These are phyloP conservation scores for Neomonachus schauinslandi DNA, from an alignment of 2,113 vertebrate species.

Conservation along the genomic window DNA sequence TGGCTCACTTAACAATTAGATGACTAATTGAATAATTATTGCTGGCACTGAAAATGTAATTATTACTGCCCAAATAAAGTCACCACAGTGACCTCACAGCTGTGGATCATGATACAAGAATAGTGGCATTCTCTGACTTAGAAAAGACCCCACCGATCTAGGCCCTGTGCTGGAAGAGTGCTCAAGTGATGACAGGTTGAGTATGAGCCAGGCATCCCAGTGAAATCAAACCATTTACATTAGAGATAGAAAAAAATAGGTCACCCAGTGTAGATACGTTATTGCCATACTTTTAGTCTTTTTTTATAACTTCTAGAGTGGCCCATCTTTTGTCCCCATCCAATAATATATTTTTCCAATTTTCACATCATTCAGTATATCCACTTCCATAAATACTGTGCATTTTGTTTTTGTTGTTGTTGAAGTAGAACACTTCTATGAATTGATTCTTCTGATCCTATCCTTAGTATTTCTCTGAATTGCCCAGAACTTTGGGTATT, in stretches of 20 bases:
- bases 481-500: neutral
- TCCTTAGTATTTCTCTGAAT: neutral
- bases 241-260: neutral
- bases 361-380: neutral
- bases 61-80: neutral
- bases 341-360: neutral
- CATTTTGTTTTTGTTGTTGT: neutral
- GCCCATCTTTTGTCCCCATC: neutral
- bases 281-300: neutral
- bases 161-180: neutral
- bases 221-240: neutral
- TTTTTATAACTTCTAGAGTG: neutral
- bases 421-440: neutral
- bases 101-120: neutral
- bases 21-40: slow-evolving; percentile 37
- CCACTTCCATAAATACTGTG: neutral
- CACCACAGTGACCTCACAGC: neutral
- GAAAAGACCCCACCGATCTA: neutral
- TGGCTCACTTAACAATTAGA: slow-evolving; percentile 15
- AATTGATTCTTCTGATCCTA: neutral
- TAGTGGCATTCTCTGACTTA: neutral
- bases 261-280: neutral
- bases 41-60: neutral
- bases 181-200: neutral
- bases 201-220: neutral